Evolutionary conservation across 1,140 invertebrate species (phyloP).

Genomic region (Aleiodes sp.): DNA sequence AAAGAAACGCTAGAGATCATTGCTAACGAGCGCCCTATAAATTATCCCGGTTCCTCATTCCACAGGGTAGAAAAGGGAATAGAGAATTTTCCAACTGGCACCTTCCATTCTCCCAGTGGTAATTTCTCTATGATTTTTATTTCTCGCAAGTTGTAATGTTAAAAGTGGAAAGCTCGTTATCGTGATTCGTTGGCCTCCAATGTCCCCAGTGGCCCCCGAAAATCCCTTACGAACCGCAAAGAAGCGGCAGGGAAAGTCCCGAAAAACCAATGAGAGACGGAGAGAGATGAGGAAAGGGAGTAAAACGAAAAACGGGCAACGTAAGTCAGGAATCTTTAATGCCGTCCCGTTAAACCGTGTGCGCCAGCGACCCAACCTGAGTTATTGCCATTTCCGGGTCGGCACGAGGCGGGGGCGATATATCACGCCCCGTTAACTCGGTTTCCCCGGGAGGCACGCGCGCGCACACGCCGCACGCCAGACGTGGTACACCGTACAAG

Average conservation of each 20-base stretch:
- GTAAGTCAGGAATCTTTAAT: constrained; percentile 54
- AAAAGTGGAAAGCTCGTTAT: constrained; percentile 6
- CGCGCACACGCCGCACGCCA: neutral
- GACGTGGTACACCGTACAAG: neutral
- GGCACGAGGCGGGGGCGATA: constrained; percentile 41
- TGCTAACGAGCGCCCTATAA: neutral
- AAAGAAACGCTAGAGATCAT: neutral
- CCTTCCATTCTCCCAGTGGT: constrained; percentile 4
- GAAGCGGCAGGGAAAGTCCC: neutral
- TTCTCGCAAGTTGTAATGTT: neutral
- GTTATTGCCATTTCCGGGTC: constrained; percentile 52
- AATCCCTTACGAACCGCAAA: neutral
- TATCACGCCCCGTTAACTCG: constrained; percentile 48
- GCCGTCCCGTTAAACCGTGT: constrained; percentile 48
- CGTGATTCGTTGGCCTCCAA: neutral
- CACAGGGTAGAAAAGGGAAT: no score
- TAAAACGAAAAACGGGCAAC: constrained; percentile 31
- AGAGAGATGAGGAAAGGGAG: constrained; percentile 30
- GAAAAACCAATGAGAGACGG: neutral
- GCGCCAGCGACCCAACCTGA: constrained; percentile 44
- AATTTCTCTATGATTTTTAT: neutral
- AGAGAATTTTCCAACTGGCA: neutral
- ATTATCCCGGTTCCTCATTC: neutral
- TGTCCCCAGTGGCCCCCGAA: constrained; percentile 3
- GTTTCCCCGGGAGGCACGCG: constrained; percentile 29